Evolutionary conservation across 1,140 invertebrate genomes (phyloP), one percentile per base, ranked within the genome.

Genomic region (Drosophila orena): DNA sequence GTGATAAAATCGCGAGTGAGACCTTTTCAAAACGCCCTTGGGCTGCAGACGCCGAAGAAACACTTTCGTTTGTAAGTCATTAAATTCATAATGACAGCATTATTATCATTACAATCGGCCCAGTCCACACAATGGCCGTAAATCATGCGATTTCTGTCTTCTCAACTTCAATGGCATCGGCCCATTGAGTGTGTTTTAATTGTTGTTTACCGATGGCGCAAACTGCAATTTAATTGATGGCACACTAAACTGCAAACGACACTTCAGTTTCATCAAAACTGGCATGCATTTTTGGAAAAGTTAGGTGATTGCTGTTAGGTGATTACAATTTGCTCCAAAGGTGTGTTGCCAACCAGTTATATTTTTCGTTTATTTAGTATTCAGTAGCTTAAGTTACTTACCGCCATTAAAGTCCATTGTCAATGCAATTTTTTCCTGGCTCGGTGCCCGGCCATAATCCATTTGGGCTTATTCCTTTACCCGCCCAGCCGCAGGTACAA

Each of bases 51-150:
- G 20, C 40, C 35, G 10, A 42, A 12, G 38, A 65, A 81, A 66
- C 65, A 83, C 83, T 88, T 89, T 88, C 84, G 61, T 84, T 83
- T 84, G 79, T 57, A 77, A 65, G 79, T 89, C 84, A 88, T 88
- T 88, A 89, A 89, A 88, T 68, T 77, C 68, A 88, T 84, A 88
- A 88, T 84, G 76, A 69, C 65, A 47, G 66, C 56, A 58, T 68
- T 88, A 71, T 74, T 65, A 58, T 62, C 62, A 55, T 70, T 37
- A 56, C 30, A 54, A 58, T 52, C 66, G 66, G 64, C 46, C 34
- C 54, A 50, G 69, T 60, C 40, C 46, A 3, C 24, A 46, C 52
- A 60, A 55, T 70, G 60, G 57, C 62, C 83, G 88, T 89, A 83
- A 88, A 88, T 88, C 84, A 89, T 53, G 70, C 35, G 44, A 60